Base-by-base conservation (phyloP, 2,888 invertebrate species). In the Tryphoninae sp. region DNA sequence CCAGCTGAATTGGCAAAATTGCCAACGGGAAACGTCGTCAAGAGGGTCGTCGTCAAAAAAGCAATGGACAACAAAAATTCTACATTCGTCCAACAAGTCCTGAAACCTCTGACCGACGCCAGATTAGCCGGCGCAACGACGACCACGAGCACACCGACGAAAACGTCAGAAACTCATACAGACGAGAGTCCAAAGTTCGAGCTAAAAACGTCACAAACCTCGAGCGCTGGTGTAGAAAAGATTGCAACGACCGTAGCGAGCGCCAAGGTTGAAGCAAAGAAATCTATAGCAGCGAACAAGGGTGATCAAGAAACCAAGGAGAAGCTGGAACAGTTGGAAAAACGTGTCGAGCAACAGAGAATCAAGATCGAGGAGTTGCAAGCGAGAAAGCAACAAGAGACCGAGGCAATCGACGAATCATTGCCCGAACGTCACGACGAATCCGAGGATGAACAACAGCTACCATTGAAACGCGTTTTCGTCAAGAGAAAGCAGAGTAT, bases 381-480 rank as follows among this genome's bases (percentile, higher is more conserved):
- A 23, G 90, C 91, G 0, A 85, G 89, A 2, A 92, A 91, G 23
- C 90, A 91, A 19, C 90, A 89, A 64, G 90, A 91, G 33, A 89
- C 89, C 33, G 91, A 92, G 26, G 85, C 89, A 0, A 87, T 88
- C 1, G 92, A 92, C 22, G 92, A 92, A 22, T 90, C 91, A 87
- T 78, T 92, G 2, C 92, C 92, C 0, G 92, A 91, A 2, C 86
- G 92, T 33, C 91, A 91, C 26, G 92, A 92, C 42, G 91, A 90
- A 62, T 88, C 92, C 22, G 90, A 89, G 65, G 90, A 91, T 53
- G 90, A 92, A 71, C 90, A 92, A 90, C 84, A 94, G 89, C 81
- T 94, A 23, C 92, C 94, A 11, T 89, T 94, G 16, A 94, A 94
- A 85, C 93, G 94, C 67, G 94, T 94, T 59, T 91, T 94, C 73